phyloP scores from a whole-genome alignment of 2,888 invertebrate species.

The Acleris laterana region DNA sequence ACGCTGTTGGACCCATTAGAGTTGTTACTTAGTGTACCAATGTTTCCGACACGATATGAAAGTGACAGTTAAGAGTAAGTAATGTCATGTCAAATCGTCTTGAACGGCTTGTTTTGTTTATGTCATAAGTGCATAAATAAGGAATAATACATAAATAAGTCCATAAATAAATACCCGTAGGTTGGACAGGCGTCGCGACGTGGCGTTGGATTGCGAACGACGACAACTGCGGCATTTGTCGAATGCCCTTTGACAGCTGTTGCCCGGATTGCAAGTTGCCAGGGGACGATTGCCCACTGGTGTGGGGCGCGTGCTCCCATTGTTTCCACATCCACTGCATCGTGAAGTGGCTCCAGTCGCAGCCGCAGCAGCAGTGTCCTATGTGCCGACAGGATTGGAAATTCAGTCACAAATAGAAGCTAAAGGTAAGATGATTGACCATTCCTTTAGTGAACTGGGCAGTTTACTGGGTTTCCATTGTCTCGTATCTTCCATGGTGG shows the following conservation, averaged over 20 bases:
- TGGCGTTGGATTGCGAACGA: conserved; percentile 99
- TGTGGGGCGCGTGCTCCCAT: conserved; percentile 99
- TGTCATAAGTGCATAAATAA: conserved; percentile 16
- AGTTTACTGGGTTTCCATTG: no score
- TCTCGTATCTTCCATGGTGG: no score
- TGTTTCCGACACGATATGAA: conserved; percentile 75
- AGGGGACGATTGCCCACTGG: conserved; percentile 98
- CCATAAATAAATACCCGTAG: conserved; percentile 62
- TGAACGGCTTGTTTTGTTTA: conserved; percentile 19
- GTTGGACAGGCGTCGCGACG: conserved; percentile 97
- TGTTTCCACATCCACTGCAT: conserved; percentile 99
- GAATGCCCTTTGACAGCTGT: conserved; percentile 99
- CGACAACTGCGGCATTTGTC: conserved; percentile 99
- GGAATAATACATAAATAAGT: conserved; percentile 6
- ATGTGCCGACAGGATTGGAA: conserved; percentile 99
- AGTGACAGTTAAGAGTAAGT: conserved; percentile 86
- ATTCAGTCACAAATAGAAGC: conserved; percentile 90
- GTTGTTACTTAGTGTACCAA: conserved; percentile 22
- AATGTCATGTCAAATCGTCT: conserved; percentile 8
- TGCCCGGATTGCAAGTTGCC: conserved; percentile 99
- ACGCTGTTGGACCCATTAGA: not conserved
- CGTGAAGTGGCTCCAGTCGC: conserved; percentile 99
- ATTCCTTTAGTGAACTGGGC: not conserved
- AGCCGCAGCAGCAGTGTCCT: conserved; percentile 94
- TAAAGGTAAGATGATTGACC: not conserved